phyloP scores from a whole-genome alignment of 2,888 invertebrate species.

The Brachylomia viminalis region DNA sequence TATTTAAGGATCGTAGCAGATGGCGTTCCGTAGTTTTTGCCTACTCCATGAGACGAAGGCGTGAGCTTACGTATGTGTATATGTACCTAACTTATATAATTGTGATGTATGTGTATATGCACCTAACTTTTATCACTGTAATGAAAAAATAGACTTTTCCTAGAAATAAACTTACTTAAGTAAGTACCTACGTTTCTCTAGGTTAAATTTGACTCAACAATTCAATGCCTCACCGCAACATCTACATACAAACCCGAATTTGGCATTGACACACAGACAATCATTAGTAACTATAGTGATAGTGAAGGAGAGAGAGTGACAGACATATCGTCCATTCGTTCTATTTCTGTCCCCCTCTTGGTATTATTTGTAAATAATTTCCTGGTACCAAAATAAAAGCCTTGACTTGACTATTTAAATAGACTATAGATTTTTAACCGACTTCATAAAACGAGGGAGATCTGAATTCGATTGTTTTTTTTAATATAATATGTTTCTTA shows the following conservation, averaged over 20 bases:
- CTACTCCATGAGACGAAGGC: no score
- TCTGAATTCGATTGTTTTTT: no score
- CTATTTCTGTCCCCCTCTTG: conserved; percentile 32
- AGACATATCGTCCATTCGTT: conserved; percentile 39
- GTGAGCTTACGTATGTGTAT: no score
- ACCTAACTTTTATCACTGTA: neutral
- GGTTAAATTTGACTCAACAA: conserved; percentile 30
- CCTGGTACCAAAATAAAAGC: conserved; percentile 54
- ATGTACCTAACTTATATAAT: neutral
- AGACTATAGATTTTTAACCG: conserved; percentile 27
- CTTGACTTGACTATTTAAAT: conserved; percentile 50
- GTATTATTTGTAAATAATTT: conserved; percentile 51
- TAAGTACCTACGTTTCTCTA: conserved; percentile 9
- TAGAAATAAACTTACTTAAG: neutral
- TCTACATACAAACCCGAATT: conserved; percentile 44
- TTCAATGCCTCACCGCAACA: conserved; percentile 26
- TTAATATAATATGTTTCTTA: no score
- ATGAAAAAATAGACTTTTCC: neutral
- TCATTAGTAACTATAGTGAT: conserved; percentile 43
- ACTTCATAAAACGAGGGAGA: no score
- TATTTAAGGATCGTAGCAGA: no score
- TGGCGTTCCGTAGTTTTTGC: no score
- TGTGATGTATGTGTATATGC: neutral
- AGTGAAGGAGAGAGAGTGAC: conserved; percentile 43
- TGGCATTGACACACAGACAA: conserved; percentile 50